phyloP scores from a whole-genome alignment of 2,888 invertebrate species.

The Ectobius pallidus region DNA sequence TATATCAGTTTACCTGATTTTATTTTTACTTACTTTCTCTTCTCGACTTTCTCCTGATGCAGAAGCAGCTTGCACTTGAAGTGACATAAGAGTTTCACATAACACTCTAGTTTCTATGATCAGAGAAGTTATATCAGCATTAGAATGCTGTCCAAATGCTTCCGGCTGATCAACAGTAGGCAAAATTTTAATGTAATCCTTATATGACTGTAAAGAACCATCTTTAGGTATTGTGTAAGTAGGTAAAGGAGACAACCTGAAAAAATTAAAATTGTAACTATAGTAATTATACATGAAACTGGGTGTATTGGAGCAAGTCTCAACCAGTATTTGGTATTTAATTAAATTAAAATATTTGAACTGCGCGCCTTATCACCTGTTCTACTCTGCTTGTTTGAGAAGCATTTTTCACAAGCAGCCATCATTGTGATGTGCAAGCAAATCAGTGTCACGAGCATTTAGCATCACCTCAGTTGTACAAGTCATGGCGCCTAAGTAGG shows the following conservation, averaged over 20 bases:
- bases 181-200: conserved; percentile 77
- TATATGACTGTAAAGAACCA: conserved; percentile 79
- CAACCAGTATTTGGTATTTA: too few species aligned
- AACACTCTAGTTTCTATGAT: conserved; percentile 79
- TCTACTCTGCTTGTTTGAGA: too few species aligned
- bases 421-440: too few species aligned
- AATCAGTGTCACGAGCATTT: too few species aligned
- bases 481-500: too few species aligned
- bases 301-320: too few species aligned
- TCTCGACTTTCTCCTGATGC: conserved; percentile 68
- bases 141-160: conserved; percentile 88
- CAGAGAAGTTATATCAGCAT: conserved; percentile 86
- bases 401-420: too few species aligned
- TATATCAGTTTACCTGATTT: too few species aligned
- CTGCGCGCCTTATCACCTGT: too few species aligned
- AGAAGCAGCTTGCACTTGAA: conserved; percentile 71
- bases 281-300: too few species aligned
- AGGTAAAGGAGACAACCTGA: conserved; percentile 72
- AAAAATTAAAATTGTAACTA: conserved; percentile 46
- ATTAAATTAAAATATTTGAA: too few species aligned
- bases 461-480: too few species aligned
- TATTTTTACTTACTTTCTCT: conserved; percentile 73
- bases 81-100: conserved; percentile 77
- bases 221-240: conserved; percentile 85
- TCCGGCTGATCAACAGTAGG: conserved; percentile 83